Evolutionary conservation across 2,888 invertebrate genomes (phyloP).

Genomic region (Brachyopa scutellaris): DNA sequence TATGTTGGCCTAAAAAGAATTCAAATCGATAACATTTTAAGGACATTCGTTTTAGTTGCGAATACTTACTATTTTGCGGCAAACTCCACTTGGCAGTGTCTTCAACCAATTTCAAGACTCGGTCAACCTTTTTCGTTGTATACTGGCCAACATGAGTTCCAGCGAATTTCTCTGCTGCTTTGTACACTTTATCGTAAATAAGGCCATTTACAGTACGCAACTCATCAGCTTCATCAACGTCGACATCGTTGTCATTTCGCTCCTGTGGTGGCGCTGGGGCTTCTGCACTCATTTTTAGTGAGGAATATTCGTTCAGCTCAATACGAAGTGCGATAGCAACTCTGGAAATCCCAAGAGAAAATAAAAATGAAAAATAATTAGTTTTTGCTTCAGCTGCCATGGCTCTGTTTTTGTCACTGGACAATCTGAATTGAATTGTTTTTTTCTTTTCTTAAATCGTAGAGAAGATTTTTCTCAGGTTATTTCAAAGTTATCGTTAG

Average conservation of each 20-base stretch:
- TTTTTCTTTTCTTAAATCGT: not conserved
- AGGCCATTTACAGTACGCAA: slow-evolving; percentile 12
- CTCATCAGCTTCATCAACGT: slow-evolving; percentile 31
- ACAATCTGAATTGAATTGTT: not conserved
- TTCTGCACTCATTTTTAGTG: slow-evolving; percentile 39
- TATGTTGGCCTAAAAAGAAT: slow-evolving; percentile 25
- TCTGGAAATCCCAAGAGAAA: slow-evolving; percentile 24
- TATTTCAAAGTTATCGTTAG: slow-evolving; percentile 28
- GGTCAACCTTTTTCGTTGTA: slow-evolving; percentile 77
- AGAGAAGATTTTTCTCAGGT: not conserved
- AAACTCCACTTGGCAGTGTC: slow-evolving; percentile 81
- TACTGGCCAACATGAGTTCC: slow-evolving; percentile 78
- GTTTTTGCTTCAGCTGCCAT: slow-evolving; percentile 3
- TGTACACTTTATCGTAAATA: slow-evolving; percentile 73
- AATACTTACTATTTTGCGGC: slow-evolving; percentile 76
- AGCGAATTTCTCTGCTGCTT: slow-evolving; percentile 77
- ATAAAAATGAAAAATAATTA: slow-evolving; percentile 15
- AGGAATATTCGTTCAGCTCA: slow-evolving; percentile 6
- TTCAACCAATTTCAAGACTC: slow-evolving; percentile 77
- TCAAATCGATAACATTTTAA: not conserved
- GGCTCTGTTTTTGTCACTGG: not conserved
- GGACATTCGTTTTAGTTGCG: not conserved
- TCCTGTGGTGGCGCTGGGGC: not conserved
- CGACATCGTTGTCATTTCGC: slow-evolving; percentile 1
- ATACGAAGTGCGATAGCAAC: slow-evolving; percentile 6